A percentile compares a stretch with the other conserved stretches of the same genome.
phyloP scores from a whole-genome alignment of 2,113 vertebrate genomes.

The Apodemus speciosus region DNA sequence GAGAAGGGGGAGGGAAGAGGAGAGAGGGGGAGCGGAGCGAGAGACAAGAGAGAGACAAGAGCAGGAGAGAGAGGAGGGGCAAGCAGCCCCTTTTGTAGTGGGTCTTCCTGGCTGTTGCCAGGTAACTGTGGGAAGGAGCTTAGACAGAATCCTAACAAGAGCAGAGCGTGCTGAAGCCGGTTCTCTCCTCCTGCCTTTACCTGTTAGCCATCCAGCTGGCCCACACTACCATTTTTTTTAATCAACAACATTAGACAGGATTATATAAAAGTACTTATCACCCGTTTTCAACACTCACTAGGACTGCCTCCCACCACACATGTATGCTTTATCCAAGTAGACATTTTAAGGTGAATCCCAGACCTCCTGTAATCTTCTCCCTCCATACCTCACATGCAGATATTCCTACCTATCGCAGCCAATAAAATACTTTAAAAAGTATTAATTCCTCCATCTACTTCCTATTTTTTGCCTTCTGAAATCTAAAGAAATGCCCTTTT shows the following conservation, averaged over 20 bases:
- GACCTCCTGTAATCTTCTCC: neutral
- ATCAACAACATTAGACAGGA: constrained; percentile 48
- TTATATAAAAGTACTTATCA: neutral
- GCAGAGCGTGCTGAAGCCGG: neutral
- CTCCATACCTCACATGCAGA: neutral
- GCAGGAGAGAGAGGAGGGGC: no score
- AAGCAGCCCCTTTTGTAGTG: no score
- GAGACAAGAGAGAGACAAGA: no score
- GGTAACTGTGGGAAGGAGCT: no score
- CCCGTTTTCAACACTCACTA: neutral
- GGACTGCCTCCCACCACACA: neutral
- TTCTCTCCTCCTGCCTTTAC: no score
- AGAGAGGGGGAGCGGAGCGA: no score
- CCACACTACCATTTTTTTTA: neutral
- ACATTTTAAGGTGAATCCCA: neutral
- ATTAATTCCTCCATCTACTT: neutral
- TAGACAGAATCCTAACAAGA: no score
- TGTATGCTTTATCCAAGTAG: neutral
- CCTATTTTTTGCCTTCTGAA: neutral
- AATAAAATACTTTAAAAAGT: neutral
- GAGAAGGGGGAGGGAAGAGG: no score
- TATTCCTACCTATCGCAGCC: neutral
- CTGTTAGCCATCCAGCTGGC: neutral
- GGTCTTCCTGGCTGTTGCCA: no score
- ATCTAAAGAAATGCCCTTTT: constrained; percentile 45